phyloP scores from a whole-genome alignment of 2,797 vertebrate species.

The Limosa lapponica region DNA sequence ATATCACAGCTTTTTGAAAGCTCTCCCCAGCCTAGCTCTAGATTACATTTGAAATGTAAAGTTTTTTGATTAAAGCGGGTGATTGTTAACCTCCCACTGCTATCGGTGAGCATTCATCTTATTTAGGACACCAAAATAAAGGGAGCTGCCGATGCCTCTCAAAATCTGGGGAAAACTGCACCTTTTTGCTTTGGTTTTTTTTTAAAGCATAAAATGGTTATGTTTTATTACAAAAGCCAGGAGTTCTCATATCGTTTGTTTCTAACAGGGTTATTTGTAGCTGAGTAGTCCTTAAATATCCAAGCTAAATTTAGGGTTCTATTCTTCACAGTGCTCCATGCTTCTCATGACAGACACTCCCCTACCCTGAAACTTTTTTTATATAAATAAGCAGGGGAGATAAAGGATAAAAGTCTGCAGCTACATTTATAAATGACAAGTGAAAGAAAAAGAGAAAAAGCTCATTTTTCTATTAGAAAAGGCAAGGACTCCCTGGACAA shows the following conservation, averaged over 20 bases:
- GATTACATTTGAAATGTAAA: slow-evolving; percentile 71
- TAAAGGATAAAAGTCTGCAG: not conserved
- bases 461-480: not conserved
- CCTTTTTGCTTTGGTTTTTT: too few species aligned
- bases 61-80: slow-evolving; percentile 29
- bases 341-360: not conserved
- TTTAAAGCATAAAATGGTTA: not conserved
- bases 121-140: slow-evolving; percentile 7
- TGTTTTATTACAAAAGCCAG: not conserved
- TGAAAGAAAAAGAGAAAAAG: not conserved
- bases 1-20: not conserved
- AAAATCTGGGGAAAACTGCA: not conserved
- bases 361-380: not conserved
- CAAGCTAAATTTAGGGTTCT: not conserved
- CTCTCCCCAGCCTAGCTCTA: not conserved
- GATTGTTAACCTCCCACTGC: slow-evolving; percentile 58
- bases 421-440: not conserved
- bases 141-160: not conserved
- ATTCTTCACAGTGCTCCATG: not conserved
- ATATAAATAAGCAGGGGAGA: not conserved
- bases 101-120: not conserved
- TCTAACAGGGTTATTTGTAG: not conserved
- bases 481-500: not conserved
- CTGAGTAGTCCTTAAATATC: not conserved
- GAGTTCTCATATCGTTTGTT: not conserved